These are phyloP conservation scores for Stichodactyla helianthus DNA, from an alignment of 64 coral and sea anemone genomes.

Conservation along the genomic window DNA sequence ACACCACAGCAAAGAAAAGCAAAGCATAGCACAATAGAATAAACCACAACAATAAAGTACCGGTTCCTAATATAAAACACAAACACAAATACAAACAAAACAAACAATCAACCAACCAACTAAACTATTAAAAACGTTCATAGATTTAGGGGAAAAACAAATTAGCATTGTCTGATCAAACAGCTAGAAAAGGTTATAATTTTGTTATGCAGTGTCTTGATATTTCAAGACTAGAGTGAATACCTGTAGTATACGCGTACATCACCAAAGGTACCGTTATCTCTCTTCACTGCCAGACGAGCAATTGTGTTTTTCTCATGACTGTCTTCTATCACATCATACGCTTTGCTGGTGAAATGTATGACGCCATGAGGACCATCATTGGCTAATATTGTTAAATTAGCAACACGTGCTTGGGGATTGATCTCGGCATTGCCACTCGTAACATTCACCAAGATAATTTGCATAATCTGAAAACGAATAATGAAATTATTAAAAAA, in stretches of 20 bases:
- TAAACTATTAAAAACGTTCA: background rate
- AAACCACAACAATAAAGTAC: no score
- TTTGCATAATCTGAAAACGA: constrained; percentile 46
- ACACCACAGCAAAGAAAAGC: no score
- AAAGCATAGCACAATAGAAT: no score
- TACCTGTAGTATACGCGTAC: constrained; percentile 83
- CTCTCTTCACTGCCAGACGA: constrained; percentile 47
- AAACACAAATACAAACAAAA: background rate
- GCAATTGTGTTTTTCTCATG: constrained; percentile 20
- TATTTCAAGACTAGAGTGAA: background rate
- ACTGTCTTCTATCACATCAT: constrained; percentile 62
- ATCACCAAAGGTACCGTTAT: constrained; percentile 66
- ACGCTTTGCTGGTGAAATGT: constrained; percentile 53
- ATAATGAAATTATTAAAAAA: no score
- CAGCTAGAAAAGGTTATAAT: no score
- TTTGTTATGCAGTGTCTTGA: no score
- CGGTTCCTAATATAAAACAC: no score
- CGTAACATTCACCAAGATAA: constrained; percentile 52
- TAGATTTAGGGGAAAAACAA: no score
- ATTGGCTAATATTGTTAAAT: constrained; percentile 63
- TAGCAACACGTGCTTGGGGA: constrained; percentile 41
- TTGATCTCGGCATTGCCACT: constrained; percentile 40
- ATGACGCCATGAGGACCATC: constrained; percentile 86
- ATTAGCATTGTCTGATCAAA: no score
- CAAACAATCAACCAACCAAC: background rate